Base-by-base conservation (phyloP, 2,797 vertebrate species). In the Gymnoscopelus braueri region DNA sequence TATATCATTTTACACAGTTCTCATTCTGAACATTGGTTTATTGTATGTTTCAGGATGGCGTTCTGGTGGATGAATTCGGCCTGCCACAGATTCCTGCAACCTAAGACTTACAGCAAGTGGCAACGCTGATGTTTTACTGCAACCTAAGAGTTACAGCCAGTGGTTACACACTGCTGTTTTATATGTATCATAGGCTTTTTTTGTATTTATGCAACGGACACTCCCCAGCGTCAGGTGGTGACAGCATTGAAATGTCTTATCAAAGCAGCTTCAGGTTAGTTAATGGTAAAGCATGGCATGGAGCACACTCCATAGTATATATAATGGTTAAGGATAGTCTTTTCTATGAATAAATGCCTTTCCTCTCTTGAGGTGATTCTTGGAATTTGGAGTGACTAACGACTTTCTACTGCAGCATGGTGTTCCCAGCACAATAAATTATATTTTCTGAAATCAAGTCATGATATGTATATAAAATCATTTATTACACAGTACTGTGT, bases 81-180 rank as follows among this genome's bases (percentile, higher is more conserved):
- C 93, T 99, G 85, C 98, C 98, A 79, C 98, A 99, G 93, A 98
- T 99, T 75, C 97, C 98, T 74, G 97, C 98, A 78, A 94, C 95
- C 83, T 99, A 97, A 94, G 72, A 48, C 32, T 69, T 35, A 55
- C 70, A 53, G 67, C 4, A 8, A 39, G 5, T 4, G 35, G 7
- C 35, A 44, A 44, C 9, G 8, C 39, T 44, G 39, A 44, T 10
- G 39, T 44, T 44, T 99, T 75, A 96, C 98, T 73, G 97, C 98
- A 78, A 94, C 95, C 84, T 99, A 97, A 94, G 72, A 48, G 44
- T 69, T 39, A 55, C 70, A 70, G 44, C 63, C 26, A 2, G 15
- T 79, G 82, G 75, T 77, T 75, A 75, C 78, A 79, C 78, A 79
- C 74, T 82, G 58, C 19, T 63, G 14, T 86, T 90, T 90, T 75